Conservation (phyloP, 2,888 invertebrate genomes). For the Lucinisca nassula region DNA sequence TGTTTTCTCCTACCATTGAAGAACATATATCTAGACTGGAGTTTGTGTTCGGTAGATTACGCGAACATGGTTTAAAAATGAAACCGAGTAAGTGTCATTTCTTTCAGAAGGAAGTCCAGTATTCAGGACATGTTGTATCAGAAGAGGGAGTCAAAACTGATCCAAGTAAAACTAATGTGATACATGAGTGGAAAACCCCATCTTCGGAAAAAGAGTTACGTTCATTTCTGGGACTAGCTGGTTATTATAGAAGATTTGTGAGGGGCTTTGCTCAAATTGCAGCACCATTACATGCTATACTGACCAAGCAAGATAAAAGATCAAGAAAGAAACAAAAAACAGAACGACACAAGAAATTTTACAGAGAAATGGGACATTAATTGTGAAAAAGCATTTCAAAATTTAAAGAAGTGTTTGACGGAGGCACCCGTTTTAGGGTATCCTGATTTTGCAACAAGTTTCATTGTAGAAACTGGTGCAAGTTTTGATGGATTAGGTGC, state of each 20-base stretch:
- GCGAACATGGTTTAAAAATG: slow-evolving; percentile 52
- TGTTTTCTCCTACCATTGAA: slow-evolving; percentile 52
- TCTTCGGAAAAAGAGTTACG: slow-evolving; percentile 15
- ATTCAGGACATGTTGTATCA: slow-evolving; percentile 9
- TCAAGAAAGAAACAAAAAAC: not conserved
- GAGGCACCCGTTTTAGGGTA: slow-evolving; percentile 61
- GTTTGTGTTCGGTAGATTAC: slow-evolving; percentile 46
- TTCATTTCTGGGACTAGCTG: too few relatives aligned
- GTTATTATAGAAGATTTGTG: too few relatives aligned
- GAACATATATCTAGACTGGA: slow-evolving; percentile 53
- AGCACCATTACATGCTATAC: slow-evolving; percentile 20
- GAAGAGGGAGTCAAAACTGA: too few relatives aligned
- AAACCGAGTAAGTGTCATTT: slow-evolving; percentile 58
- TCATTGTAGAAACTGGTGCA: slow-evolving; percentile 67
- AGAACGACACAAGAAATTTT: not conserved
- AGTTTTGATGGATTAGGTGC: slow-evolving; percentile 56
- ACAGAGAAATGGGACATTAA: slow-evolving; percentile 36
- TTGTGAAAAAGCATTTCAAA: slow-evolving; percentile 48
- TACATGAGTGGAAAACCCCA: slow-evolving; percentile 52
- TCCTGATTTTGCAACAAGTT: slow-evolving; percentile 59
- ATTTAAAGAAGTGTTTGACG: slow-evolving; percentile 49
- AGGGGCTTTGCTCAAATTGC: slow-evolving; percentile 45
- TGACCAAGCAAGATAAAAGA: slow-evolving; percentile 5
- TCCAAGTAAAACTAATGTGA: slow-evolving; percentile 32
- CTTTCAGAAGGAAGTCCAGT: slow-evolving; percentile 30